phyloP scores from a whole-genome alignment of 2,888 invertebrate genomes.

The Thereva nobilitata region DNA sequence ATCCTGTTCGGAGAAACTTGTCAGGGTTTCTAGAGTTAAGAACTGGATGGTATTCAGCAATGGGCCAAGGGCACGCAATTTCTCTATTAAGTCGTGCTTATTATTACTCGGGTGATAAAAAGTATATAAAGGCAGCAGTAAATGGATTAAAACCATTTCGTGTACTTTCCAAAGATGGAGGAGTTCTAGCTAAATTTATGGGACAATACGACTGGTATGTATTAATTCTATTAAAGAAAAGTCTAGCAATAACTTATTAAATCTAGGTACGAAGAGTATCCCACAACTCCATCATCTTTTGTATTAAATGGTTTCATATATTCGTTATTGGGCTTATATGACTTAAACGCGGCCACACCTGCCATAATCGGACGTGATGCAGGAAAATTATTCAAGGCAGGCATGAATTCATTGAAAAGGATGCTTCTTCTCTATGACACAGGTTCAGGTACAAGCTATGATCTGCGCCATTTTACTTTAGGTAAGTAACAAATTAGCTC shows the following conservation, averaged over 20 bases:
- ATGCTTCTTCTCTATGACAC: conserved; percentile 92
- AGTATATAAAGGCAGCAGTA: conserved; percentile 81
- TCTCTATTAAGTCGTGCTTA: conserved; percentile 93
- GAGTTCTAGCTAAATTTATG: conserved; percentile 83
- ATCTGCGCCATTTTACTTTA: conserved; percentile 89
- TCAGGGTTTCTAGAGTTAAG: conserved; percentile 75
- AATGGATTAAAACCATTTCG: conserved; percentile 80
- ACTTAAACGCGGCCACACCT: conserved; percentile 82
- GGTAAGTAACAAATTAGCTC: conserved; percentile 55
- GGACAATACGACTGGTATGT: conserved; percentile 84
- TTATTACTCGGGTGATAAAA: conserved; percentile 74
- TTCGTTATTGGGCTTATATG: conserved; percentile 93
- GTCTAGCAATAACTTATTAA: background rate
- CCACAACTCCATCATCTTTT: conserved; percentile 91
- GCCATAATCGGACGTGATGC: conserved; percentile 72
- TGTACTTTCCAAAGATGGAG: conserved; percentile 73
- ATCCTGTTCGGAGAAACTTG: conserved; percentile 79
- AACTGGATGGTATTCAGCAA: conserved; percentile 95
- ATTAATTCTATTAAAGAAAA: background rate
- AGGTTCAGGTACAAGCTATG: conserved; percentile 94
- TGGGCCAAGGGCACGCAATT: conserved; percentile 98
- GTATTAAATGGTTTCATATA: conserved; percentile 99
- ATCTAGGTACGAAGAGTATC: conserved; percentile 94
- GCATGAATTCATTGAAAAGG: conserved; percentile 83
- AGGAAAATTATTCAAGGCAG: conserved; percentile 77